A percentile compares a stretch with the other conserved stretches of the same genome.
phyloP scores from a whole-genome alignment of 2,888 invertebrate genomes.

The Chesias legatella region DNA sequence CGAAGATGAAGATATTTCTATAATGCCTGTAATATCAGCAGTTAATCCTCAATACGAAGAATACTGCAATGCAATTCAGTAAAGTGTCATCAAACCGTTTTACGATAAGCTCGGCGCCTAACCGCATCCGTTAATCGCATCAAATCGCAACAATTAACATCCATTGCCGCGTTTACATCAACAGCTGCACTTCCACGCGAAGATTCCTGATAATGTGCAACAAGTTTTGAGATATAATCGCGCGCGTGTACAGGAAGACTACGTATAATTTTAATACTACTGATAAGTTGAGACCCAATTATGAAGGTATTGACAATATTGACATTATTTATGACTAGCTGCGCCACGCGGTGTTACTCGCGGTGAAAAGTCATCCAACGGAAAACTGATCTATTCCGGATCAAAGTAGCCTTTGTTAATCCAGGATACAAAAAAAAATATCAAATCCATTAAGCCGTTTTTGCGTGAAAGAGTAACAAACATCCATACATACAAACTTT shows the following conservation, averaged over 20 bases:
- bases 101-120: constrained; percentile 45
- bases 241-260: constrained; percentile 33
- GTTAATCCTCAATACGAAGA: too few species aligned
- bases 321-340: too few species aligned
- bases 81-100: constrained; percentile 36
- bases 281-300: constrained; percentile 29
- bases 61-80: neutral
- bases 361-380: too few species aligned
- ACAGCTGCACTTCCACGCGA: constrained; percentile 41
- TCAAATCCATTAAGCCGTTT: too few species aligned
- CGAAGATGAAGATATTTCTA: too few species aligned
- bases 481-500: too few species aligned
- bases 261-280: constrained; percentile 27
- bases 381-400: too few species aligned
- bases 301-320: constrained; percentile 18
- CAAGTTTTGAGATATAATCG: constrained; percentile 48
- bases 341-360: too few species aligned
- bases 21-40: too few species aligned
- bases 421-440: too few species aligned
- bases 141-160: constrained; percentile 45
- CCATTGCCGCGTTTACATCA: constrained; percentile 54
- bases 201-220: constrained; percentile 54
- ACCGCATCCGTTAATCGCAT: constrained; percentile 49
- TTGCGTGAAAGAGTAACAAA: too few species aligned
- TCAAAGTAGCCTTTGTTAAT: too few species aligned